Percentiles rank a stretch among this genome's conserved stretches.
These are phyloP conservation scores for Montifringilla adamsi DNA, from an alignment of 2,113 vertebrate genomes.

Conservation along the genomic window DNA sequence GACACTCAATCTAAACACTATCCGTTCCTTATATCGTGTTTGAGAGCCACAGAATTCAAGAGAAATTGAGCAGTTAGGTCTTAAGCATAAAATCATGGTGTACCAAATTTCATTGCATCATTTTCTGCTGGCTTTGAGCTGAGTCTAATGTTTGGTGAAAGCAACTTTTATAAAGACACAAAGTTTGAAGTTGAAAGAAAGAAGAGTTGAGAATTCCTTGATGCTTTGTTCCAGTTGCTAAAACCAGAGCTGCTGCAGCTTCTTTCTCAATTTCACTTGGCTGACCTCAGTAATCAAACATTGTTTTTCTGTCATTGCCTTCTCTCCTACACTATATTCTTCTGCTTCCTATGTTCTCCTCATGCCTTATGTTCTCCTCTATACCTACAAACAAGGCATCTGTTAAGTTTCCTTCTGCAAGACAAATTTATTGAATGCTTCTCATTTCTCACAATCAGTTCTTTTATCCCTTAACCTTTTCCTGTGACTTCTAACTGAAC, in stretches of 20 bases:
- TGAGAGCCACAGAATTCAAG: not conserved
- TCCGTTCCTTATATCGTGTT: not conserved
- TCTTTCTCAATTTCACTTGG: slow-evolving; percentile 29
- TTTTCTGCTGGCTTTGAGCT: slow-evolving; percentile 4
- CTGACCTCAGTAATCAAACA: slow-evolving; percentile 1
- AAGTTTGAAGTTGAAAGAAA: slow-evolving; percentile 1
- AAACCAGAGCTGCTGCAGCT: not conserved
- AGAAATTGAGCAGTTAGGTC: not conserved
- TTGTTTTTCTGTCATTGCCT: slow-evolving; percentile 6
- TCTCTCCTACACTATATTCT: not conserved
- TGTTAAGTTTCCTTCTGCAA: not conserved
- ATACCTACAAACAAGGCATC: not conserved
- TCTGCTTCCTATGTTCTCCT: not conserved
- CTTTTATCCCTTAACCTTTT: not conserved
- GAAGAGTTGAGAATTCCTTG: not conserved
- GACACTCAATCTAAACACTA: not conserved
- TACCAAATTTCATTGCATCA: not conserved
- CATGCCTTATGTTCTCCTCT: too few relatives aligned
- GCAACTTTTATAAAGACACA: not conserved
- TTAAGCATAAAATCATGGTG: not conserved
- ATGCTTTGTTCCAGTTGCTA: slow-evolving; percentile 1
- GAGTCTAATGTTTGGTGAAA: slow-evolving; percentile 11
- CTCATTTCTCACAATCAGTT: not conserved
- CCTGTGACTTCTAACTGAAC: not conserved
- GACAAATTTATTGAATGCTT: not conserved